Base-by-base conservation (phyloP, 2,113 vertebrate genomes). In the Cephalopholis sonnerati region DNA sequence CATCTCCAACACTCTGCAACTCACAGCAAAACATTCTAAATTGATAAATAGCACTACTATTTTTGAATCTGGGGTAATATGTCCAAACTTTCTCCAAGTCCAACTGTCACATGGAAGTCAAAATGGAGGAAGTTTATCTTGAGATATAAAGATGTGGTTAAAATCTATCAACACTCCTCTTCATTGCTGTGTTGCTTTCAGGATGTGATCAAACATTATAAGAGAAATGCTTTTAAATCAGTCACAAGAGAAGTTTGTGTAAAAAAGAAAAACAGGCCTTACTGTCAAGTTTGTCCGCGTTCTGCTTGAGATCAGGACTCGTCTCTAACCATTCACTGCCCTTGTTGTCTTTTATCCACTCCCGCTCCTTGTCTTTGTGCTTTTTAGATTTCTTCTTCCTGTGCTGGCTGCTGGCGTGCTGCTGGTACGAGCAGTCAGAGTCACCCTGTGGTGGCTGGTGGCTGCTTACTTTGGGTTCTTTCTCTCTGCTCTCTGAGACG, bases 311-410 rank as follows among this genome's bases (percentile, higher is more conserved):
- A 66, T 90, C 77, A 2, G 85, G 90, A 65, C 93, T 93, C 0
- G 82, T 77, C 48, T 95, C 94, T 24, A 93, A 72, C 91, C 95
- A 92, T 13, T 87, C 83, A 5, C 29, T 71, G 53, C 66, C 77
- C 89, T 72, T 89, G 80, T 73, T 76, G 41, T 89, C 88, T 90
- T 94, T 96, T 74, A 94, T 92, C 57, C 84, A 89, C 61, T 95
- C 94, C 0, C 92, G 55, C 32, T 95, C 94, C 50, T 92, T 93
- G 65, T 95, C 95, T 90, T 95, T 96, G 82, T 96, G 95, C 89
- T 95, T 95, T 88, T 95, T 95, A 5, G 94, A 93, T 74, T 95
- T 96, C 83, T 95, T 95, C 91, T 93, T 96, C 74, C 66, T 93
- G 90, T 93, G 93, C 77, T 94, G 93, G 84, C 74, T 84, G 81